Evolutionary conservation across 2,113 vertebrate species (phyloP).

Genomic region (Rattus rattus): DNA sequence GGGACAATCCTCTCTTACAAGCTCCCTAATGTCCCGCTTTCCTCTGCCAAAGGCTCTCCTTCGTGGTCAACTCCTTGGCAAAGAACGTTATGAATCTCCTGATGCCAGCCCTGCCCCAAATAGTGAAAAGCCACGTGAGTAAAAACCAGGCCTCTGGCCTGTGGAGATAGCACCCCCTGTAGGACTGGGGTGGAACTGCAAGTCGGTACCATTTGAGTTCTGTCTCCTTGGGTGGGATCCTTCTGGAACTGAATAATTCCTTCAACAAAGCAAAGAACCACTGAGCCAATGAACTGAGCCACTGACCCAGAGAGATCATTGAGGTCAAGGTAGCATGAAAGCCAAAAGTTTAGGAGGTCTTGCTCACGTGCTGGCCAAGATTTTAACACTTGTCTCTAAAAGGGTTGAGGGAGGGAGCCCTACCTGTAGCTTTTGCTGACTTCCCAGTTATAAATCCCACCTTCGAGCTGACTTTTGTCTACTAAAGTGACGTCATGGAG

Average conservation of each 20-base stretch:
- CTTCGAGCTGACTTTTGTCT: not conserved
- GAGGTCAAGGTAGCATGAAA: not conserved
- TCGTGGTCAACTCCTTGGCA: conserved; percentile 62
- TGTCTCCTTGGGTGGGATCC: not conserved
- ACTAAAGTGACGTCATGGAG: not conserved
- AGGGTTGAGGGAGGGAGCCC: not conserved
- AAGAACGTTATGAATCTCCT: conserved; percentile 61
- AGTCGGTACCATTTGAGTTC: not conserved
- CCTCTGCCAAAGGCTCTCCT: conserved; percentile 58
- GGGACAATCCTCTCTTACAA: not conserved
- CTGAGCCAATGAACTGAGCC: not conserved
- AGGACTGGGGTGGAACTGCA: not conserved
- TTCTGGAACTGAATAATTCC: not conserved
- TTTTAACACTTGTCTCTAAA: not conserved
- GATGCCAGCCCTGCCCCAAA: conserved; percentile 65
- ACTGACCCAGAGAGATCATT: not conserved
- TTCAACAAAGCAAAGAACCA: not conserved
- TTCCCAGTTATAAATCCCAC: not conserved
- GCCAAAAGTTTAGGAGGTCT: not conserved
- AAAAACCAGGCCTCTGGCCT: not conserved
- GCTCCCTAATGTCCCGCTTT: not conserved
- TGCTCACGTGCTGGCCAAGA: not conserved
- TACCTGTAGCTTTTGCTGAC: not conserved
- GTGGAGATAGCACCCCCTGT: not conserved
- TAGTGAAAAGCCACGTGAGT: conserved; percentile 76